These are phyloP conservation scores for Caenorhabditis sp. DNA, from an alignment of 2,888 invertebrate genomes.

Conservation along the genomic window DNA sequence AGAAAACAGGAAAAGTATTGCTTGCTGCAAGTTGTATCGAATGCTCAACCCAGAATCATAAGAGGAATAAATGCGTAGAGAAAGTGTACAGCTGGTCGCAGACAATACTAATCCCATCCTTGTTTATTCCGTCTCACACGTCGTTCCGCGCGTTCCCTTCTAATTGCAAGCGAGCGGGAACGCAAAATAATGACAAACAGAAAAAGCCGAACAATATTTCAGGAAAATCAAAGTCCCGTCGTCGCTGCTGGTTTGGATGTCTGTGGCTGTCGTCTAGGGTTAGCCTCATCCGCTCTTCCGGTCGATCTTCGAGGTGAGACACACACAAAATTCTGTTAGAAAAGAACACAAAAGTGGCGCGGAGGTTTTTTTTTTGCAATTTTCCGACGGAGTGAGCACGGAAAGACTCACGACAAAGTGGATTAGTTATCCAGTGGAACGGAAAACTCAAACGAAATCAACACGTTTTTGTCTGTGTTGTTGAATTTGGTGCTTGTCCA, in stretches of 20 bases:
- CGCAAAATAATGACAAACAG: background rate
- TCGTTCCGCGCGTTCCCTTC: background rate
- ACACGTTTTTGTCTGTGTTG: background rate
- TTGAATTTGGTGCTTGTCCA: background rate
- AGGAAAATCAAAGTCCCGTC: constrained; percentile 51
- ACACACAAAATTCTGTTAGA: background rate
- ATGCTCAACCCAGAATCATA: background rate
- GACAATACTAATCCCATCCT: background rate
- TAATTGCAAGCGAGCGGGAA: background rate
- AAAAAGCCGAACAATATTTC: constrained; percentile 9
- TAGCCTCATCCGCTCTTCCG: constrained; percentile 46
- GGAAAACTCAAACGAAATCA: constrained; percentile 22
- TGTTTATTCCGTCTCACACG: background rate
- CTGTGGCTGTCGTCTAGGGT: constrained; percentile 54
- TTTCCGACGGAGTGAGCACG: constrained; percentile 22
- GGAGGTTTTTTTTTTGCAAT: no score
- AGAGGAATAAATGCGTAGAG: background rate
- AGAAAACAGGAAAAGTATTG: background rate
- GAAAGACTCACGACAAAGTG: constrained; percentile 4
- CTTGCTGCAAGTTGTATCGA: no score
- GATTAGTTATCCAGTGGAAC: constrained; percentile 11
- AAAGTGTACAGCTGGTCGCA: background rate
- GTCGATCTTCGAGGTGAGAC: constrained; percentile 39
- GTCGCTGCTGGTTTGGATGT: constrained; percentile 60
- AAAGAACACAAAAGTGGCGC: background rate